These are phyloP conservation scores for Erannis defoliaria DNA, from an alignment of 2,888 invertebrate genomes.

Conservation along the genomic window DNA sequence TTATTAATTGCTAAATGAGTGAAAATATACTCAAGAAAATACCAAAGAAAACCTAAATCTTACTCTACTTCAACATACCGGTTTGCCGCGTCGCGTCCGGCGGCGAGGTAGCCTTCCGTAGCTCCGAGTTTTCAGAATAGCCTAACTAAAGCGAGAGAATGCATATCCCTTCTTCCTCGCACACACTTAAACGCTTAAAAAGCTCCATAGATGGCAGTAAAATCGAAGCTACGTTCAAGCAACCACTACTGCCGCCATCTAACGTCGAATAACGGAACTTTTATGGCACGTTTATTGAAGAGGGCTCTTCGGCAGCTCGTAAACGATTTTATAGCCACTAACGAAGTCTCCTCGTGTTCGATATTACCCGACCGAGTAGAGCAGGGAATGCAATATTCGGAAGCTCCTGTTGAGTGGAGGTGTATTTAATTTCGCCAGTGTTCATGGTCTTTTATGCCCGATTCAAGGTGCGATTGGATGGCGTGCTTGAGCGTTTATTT, in stretches of 20 bases:
- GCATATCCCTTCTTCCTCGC: constrained; percentile 52
- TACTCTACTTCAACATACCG: too few relatives aligned
- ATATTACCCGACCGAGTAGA: constrained; percentile 83
- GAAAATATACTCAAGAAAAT: too few relatives aligned
- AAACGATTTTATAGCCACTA: constrained; percentile 85
- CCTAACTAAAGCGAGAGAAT: constrained; percentile 50
- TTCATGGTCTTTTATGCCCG: constrained; percentile 85
- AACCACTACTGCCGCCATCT: constrained; percentile 85
- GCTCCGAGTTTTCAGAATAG: constrained; percentile 60
- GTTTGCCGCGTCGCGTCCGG: not conserved
- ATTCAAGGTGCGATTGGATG: constrained; percentile 87
- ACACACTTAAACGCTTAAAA: constrained; percentile 78
- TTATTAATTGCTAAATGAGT: too few relatives aligned
- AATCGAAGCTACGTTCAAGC: constrained; percentile 81
- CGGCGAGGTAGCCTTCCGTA: constrained; percentile 32
- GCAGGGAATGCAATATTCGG: constrained; percentile 81
- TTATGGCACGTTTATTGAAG: constrained; percentile 85
- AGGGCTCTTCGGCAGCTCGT: constrained; percentile 86
- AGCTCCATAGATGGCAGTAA: constrained; percentile 86
- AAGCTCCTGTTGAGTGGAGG: constrained; percentile 79
- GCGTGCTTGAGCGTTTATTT: constrained; percentile 86
- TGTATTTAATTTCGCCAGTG: constrained; percentile 84
- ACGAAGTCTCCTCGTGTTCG: constrained; percentile 82
- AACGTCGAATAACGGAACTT: constrained; percentile 84
- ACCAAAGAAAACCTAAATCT: too few relatives aligned